Evolutionary conservation across 2,113 vertebrate genomes (phyloP).

Genomic region (Cinclus mexicanus): DNA sequence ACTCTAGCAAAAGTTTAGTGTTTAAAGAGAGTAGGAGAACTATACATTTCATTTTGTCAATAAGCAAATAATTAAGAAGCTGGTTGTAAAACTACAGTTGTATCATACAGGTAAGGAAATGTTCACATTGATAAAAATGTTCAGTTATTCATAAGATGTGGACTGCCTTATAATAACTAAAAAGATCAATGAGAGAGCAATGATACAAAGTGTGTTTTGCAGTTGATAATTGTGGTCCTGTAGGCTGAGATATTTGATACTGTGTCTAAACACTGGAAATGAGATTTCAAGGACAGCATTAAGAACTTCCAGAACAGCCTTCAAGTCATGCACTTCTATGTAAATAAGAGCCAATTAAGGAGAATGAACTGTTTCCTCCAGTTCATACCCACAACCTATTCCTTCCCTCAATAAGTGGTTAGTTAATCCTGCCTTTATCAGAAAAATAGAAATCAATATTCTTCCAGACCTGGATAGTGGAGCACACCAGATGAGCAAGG

Average conservation of each 20-base stretch:
- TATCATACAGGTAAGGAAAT: background rate
- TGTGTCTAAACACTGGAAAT: background rate
- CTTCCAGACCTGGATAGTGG: background rate
- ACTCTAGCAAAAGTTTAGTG: background rate
- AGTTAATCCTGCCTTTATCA: background rate
- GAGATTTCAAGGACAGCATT: background rate
- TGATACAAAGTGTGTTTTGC: background rate
- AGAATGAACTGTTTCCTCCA: background rate
- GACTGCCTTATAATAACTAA: background rate
- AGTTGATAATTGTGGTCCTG: background rate
- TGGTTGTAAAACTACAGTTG: background rate
- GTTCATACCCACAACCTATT: background rate
- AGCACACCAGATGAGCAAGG: background rate
- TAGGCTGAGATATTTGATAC: background rate
- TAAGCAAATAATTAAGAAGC: background rate
- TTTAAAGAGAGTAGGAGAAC: background rate
- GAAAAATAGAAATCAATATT: background rate
- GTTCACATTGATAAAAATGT: background rate
- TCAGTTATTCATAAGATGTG: background rate
- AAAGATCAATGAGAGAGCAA: background rate
- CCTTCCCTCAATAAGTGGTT: background rate
- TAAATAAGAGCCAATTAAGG: background rate
- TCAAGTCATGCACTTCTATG: background rate
- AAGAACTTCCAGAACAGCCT: background rate
- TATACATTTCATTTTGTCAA: background rate